These are phyloP conservation scores for Arenaria interpres DNA, from an alignment of 2,113 vertebrate genomes.

Conservation along the genomic window DNA sequence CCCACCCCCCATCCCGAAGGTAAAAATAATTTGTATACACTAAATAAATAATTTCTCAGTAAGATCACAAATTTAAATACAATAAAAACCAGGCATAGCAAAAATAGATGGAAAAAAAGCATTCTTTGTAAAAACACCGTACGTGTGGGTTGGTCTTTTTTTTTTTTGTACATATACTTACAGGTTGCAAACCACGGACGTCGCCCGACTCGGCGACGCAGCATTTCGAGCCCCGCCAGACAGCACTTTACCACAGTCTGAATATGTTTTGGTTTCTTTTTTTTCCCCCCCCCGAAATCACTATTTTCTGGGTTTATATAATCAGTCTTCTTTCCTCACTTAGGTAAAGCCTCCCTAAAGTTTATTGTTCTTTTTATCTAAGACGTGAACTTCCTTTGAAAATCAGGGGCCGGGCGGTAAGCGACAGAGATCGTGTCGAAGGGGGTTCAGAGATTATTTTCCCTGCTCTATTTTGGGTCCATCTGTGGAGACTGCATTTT, in stretches of 20 bases:
- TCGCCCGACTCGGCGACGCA: background rate
- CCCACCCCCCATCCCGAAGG: background rate
- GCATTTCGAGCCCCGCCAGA: background rate
- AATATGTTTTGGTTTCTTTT: background rate
- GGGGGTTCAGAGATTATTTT: no score
- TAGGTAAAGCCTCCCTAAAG: background rate
- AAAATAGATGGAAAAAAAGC: constrained; percentile 23
- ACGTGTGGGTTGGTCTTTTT: background rate
- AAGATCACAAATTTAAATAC: constrained; percentile 34
- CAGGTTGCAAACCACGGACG: background rate
- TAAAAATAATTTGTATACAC: background rate
- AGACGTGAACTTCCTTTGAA: accelerated
- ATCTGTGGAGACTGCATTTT: background rate
- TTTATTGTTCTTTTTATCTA: background rate
- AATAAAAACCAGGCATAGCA: constrained; percentile 32
- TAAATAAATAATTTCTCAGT: constrained; percentile 15
- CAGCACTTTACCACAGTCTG: background rate
- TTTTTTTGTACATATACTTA: background rate
- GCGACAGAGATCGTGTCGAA: accelerated
- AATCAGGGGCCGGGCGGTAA: background rate
- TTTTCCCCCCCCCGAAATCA: background rate
- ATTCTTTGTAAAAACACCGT: constrained; percentile 2
- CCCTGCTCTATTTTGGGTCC: background rate
- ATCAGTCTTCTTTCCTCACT: background rate
- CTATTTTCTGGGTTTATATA: background rate